Evolutionary conservation across 2,113 vertebrate genomes (phyloP).

Genomic region (Dipodomys merriami): DNA sequence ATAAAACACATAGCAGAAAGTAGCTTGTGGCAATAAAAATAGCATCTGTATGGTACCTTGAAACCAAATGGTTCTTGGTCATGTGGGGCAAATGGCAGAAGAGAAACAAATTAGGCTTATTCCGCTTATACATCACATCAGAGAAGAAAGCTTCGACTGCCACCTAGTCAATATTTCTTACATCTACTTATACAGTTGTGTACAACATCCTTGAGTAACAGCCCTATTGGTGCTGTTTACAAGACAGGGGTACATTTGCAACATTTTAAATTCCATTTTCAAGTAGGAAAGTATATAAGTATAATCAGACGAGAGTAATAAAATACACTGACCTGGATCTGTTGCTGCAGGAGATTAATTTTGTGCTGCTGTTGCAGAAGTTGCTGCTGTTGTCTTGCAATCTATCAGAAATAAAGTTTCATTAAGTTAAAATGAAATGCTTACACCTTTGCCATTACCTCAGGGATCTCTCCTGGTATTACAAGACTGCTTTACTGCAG

Average conservation of each 20-base stretch:
- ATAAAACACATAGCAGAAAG: constrained; percentile 57
- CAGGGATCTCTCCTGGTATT: constrained; percentile 67
- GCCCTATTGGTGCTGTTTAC: constrained; percentile 58
- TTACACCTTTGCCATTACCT: constrained; percentile 76
- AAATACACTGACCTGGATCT: constrained; percentile 99
- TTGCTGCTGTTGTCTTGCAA: constrained; percentile 99
- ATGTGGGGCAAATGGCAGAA: constrained; percentile 30
- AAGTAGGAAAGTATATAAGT: constrained; percentile 77
- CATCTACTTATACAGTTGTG: constrained; percentile 53
- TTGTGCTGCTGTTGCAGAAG: constrained; percentile 99
- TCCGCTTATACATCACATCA: constrained; percentile 6
- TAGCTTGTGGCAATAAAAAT: background rate
- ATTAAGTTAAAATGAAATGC: constrained; percentile 84
- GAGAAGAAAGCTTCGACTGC: constrained; percentile 29
- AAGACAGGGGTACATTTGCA: constrained; percentile 70
- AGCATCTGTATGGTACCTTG: background rate
- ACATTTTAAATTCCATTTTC: constrained; percentile 80
- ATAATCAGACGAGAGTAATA: constrained; percentile 85
- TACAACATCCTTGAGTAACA: constrained; percentile 60
- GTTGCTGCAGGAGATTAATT: constrained; percentile 99
- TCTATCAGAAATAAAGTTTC: constrained; percentile 90
- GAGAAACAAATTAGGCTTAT: constrained; percentile 24
- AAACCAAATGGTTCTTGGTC: constrained; percentile 24
- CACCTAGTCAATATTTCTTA: constrained; percentile 13
- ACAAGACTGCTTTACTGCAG: constrained; percentile 62